Evolutionary conservation across 2,888 invertebrate genomes (phyloP).

Genomic region (Acrobeloides nanus): DNA sequence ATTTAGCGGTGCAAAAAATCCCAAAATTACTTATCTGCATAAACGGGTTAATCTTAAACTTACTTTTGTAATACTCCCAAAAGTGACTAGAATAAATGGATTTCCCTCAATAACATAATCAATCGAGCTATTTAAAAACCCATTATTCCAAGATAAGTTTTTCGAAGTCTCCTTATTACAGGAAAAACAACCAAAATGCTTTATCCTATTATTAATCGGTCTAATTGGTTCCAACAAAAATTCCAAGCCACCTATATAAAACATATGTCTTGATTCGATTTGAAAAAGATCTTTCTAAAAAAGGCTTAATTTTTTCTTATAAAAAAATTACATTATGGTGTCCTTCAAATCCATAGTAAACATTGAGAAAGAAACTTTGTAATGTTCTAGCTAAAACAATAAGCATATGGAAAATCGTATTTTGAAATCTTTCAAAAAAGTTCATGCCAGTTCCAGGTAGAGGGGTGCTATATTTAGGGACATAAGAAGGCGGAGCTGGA

Average conservation of each 20-base stretch:
- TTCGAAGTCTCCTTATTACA: conserved; percentile 29
- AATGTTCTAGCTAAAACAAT: conserved; percentile 33
- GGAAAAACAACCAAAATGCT: conserved; percentile 40
- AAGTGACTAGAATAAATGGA: conserved; percentile 38
- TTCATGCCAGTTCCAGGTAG: conserved; percentile 30
- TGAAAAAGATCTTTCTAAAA: conserved; percentile 29
- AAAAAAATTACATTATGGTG: too few species aligned
- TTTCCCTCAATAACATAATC: conserved; percentile 22
- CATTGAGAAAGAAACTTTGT: too few species aligned
- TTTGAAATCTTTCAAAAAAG: conserved; percentile 33
- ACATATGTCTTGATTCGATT: conserved; percentile 34
- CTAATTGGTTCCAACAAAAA: conserved; percentile 38
- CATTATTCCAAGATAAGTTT: too few species aligned
- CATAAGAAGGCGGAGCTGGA: conserved; percentile 34
- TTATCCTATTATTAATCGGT: conserved; percentile 42
- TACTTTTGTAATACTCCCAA: conserved; percentile 45
- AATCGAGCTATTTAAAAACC: too few species aligned
- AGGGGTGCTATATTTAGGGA: conserved; percentile 41
- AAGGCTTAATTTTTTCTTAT: not conserved
- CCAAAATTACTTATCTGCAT: too few species aligned
- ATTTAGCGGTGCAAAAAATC: too few species aligned
- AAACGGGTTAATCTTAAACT: too few species aligned
- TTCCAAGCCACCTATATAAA: conserved; percentile 44
- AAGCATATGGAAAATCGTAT: conserved; percentile 33
- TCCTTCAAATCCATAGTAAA: too few species aligned